Evolutionary conservation across 2,797 vertebrate species (phyloP).

Genomic region (Alca torda): DNA sequence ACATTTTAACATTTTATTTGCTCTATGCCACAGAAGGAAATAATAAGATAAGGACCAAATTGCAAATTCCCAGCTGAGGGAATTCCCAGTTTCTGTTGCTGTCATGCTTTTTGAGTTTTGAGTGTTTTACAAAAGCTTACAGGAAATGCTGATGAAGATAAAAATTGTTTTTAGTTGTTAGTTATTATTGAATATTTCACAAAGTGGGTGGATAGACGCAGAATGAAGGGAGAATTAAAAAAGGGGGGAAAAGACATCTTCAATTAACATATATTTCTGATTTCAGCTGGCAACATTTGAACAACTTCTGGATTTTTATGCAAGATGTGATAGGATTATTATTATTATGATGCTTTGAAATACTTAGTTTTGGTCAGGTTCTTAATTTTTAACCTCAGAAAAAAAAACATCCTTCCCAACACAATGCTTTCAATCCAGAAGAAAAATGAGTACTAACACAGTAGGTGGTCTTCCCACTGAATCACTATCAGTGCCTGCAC

Average conservation of each 20-base stretch:
- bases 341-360: background rate
- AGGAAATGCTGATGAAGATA: background rate
- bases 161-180: background rate
- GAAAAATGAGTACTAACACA: conserved; percentile 50
- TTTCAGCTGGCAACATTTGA: background rate
- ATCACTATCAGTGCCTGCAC: conserved; percentile 58
- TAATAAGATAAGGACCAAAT: background rate
- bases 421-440: conserved; percentile 1
- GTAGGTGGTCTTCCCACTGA: conserved; percentile 69
- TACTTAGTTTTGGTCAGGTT: background rate
- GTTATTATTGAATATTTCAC: background rate
- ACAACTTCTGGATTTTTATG: background rate
- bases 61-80: background rate
- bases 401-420: background rate
- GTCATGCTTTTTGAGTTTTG: background rate
- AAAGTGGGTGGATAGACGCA: background rate
- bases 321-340: background rate
- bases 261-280: background rate
- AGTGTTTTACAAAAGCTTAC: background rate
- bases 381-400: conserved; percentile 11
- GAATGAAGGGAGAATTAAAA: background rate
- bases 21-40: background rate
- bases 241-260: background rate
- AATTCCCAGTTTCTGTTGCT: background rate
- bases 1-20: background rate